Evolutionary conservation across 1,140 invertebrate genomes (phyloP), one percentile per base, ranked within the genome.

Genomic region (Hetaerina americana): DNA sequence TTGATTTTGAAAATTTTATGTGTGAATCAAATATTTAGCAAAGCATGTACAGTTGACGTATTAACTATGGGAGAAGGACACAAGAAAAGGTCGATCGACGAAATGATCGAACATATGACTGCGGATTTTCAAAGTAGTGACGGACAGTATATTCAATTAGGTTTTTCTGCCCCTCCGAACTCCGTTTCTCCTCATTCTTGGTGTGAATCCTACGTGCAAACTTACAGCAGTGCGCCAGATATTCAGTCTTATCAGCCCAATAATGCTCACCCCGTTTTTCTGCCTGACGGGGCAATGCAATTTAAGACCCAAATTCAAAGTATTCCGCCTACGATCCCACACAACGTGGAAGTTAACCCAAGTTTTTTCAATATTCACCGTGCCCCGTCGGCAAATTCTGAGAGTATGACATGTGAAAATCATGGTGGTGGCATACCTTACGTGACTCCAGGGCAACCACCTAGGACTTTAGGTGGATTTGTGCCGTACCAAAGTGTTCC

Each of bases 51-150:
- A 57, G 40, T 12, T 57, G 40, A 57, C 40, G 22, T 57, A 18
- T n/a, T 57, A 57, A 57, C 40, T 12, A 57, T 57, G 40, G 27
- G 67, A 26, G 67, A 26, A 28, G 67, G 67, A 26, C 77, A 74
- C 75, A 79, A 27, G 66, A 83, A 81, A 72, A 77, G 78, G 68
- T 80, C 85, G 18, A 79, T 87, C 74, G 86, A 88, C 76, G 85
- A 87, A 77, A 86, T 87, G 70, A 87, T 88, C 26, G 83, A 86
- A 72, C 83, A 86, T 70, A 86, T 87, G 82, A 86, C 85, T 25
- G 83, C 86, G 27, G 85, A 87, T 75, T 81, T 84, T 29, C 83
- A 86, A 74, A 84, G 78, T 78, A 81, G 82, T 26, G 83, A 85
- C 70, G 85, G 85, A 27, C 85, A 85, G 75, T 88, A 86, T 74